Conservation (phyloP, 2,888 invertebrate species). For the Drymonia ruficornis region DNA sequence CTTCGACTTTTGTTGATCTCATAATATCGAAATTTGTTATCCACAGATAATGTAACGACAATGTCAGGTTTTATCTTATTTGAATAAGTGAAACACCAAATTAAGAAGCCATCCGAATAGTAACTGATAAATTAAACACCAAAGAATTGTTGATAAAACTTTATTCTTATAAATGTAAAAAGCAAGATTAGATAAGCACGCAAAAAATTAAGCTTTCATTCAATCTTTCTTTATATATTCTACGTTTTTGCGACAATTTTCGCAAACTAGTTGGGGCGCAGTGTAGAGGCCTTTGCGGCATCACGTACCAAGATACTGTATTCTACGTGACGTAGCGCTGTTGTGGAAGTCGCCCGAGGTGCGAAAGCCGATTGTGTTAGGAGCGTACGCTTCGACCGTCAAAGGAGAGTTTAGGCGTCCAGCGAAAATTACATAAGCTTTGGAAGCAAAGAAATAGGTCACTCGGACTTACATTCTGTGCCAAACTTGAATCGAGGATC, state of each 20-base stretch:
- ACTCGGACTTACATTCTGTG: neutral
- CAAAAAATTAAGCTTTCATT: too few species aligned
- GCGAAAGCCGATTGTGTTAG: conserved; percentile 12
- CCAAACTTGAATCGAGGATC: neutral
- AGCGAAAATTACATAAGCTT: conserved; percentile 5
- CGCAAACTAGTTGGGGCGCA: neutral
- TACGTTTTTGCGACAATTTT: neutral
- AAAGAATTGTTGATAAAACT: too few species aligned
- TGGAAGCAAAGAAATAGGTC: conserved; percentile 6
- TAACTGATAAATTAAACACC: too few species aligned
- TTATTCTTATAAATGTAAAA: too few species aligned
- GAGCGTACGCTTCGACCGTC: conserved; percentile 8
- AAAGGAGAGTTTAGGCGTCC: conserved; percentile 8
- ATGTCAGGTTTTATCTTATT: too few species aligned
- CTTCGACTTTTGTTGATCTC: too few species aligned
- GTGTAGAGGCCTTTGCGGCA: neutral
- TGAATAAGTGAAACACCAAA: too few species aligned
- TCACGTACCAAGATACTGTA: conserved; percentile 29
- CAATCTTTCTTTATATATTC: too few species aligned
- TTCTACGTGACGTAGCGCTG: conserved; percentile 25
- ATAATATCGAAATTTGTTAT: too few species aligned
- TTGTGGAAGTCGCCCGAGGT: conserved; percentile 11
- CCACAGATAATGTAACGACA: too few species aligned
- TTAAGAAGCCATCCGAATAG: too few species aligned
- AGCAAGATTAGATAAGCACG: too few species aligned